Evolutionary conservation across 2,797 vertebrate species (phyloP), one percentile per base, ranked within the genome.

Genomic region (Clarias laeviceps): DNA sequence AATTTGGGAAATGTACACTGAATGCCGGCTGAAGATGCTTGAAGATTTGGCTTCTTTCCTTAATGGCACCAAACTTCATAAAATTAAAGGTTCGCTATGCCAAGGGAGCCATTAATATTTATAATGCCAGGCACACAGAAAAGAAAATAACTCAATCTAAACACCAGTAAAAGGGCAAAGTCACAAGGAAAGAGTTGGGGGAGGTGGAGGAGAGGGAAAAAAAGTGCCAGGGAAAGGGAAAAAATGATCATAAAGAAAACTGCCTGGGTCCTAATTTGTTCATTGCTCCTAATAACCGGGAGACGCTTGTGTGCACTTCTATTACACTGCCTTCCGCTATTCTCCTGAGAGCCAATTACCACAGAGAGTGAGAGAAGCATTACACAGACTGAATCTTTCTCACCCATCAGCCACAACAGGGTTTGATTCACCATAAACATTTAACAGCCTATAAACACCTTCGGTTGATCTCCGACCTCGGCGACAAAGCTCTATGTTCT

Each of bases 341-440:
- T 94, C 93, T 91, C 93, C 89, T 85, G 93, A 90, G 92, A 91
- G 91, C 92, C 95, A 94, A 96, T 94, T 94, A 95, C 94, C 88
- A 87, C 80, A 82, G 89, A 92, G 91, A 87, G 88, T 57, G 84
- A 86, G 84, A 37, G 76, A 74, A 88, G 37, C 56, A 89, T 90
- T 91, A 91, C 82, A 45, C 20, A 62, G 70, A 17, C 45, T 61
- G 68, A 66, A 59, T 56, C 29, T 17, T 20, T 29, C 57, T 79
- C 34, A 78, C 20, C 69, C 74, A 45, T 69, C 56, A 80, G 62
- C 59, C 61, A 24, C 11, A 9, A 45, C 9, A 9, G 45, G n/a
- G 79, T 83, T 27, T 84, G 84, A 87, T 86, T 84, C 62, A 65
- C 73, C 68, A 20, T 14, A 70, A 77, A 84, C 80, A 34, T 82